Evolutionary conservation across 1,140 invertebrate species (phyloP), one percentile per base, ranked within the genome.

Genomic region (Drosophila virilis): DNA sequence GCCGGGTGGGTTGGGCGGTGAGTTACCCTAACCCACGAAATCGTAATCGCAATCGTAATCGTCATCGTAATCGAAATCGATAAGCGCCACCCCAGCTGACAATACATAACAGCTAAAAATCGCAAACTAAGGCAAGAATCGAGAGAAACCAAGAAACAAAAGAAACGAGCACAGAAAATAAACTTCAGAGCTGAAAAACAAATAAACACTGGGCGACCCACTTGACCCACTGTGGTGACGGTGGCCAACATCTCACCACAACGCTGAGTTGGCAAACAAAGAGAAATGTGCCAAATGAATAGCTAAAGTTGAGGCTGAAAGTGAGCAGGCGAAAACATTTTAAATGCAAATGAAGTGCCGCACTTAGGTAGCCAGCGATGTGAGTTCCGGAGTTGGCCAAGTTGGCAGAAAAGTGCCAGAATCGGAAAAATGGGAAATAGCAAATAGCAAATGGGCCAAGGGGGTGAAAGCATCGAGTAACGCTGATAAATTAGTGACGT

Each of bases 211-310:
- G 55, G 22, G 57, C 55, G 58, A 61, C 54, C 74, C 50, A 61
- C 61, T 72, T 73, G 61, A 73, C 72, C 66, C 72, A 70, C 72
- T 62, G 67, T 46, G 37, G 67, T 45, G 38, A 13, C 45, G 45
- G 17, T 54, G 46, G 33, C 40, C 22, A 15, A 17, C 33, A 28
- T 28, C 42, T 37, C 40, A 60, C 42, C 64, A 9, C 71, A 33
- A 28, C 52, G 81, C 77, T 80, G 72, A 78, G 69, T 86, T 78
- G 65, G 62, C 66, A 78, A 83, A 84, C 84, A 89, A 89, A 80
- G 80, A 80, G 77, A 79, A 89, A 88, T 88, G 80, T 84, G 80
- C 84, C 79, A 89, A 89, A 88, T 89, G 84, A 88, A 88, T 88
- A 77, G 77, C 67, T 74, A 89, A 89, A 88, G 80, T 88, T 83